Evolutionary conservation across 2,113 vertebrate genomes (phyloP), one percentile per base, ranked within the genome.

Genomic region (Ovis canadensis): DNA sequence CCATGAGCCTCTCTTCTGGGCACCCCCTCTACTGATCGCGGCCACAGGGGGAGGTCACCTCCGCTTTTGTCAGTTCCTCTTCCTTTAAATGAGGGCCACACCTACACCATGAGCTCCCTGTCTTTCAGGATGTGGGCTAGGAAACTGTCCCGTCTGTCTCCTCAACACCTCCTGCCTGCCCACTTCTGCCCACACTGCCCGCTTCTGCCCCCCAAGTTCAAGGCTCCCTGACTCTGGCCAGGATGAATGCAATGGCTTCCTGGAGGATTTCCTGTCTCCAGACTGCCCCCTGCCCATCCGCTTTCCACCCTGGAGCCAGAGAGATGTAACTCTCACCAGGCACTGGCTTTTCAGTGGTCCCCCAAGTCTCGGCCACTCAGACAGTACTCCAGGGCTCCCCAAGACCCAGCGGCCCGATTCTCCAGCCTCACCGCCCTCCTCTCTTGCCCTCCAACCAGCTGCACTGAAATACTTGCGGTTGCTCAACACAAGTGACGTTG

Each of bases 141-240:
- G 50, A 29, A 15, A 23, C 2, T 59, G 80, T 83, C 71, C 60
- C 21, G 11, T 43, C 36, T 4, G 2, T 48, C 29, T 82, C 55
- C 50, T 81, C 23, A 36, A 3, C 25, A 23, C 29, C 60, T 88
- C 64, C 45, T 13, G 50, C 31, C 77, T 55, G 12, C 12, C 45
- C 10, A 0, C 27, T n/a, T 33, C 15, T 10, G 52, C 31, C 48
- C 25, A 40, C 67, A 71, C 67, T 15, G 14, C 14, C 40, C 4
- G 0, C 23, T n/a, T 33, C 9, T 10, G 57, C 25, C 40, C 21
- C n/a, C 40, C 17, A 50, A 4, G 31, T 78, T 54, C 3, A 0
- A 43, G 55, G 31, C 29, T 50, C 45, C 54, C 45, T 2, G 0
- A 64, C 50, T 85, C 74, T 90, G 90, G 45, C 21, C 17, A 17